Conservation (phyloP, 2,888 invertebrate genomes). For the Dryococelus australis region DNA sequence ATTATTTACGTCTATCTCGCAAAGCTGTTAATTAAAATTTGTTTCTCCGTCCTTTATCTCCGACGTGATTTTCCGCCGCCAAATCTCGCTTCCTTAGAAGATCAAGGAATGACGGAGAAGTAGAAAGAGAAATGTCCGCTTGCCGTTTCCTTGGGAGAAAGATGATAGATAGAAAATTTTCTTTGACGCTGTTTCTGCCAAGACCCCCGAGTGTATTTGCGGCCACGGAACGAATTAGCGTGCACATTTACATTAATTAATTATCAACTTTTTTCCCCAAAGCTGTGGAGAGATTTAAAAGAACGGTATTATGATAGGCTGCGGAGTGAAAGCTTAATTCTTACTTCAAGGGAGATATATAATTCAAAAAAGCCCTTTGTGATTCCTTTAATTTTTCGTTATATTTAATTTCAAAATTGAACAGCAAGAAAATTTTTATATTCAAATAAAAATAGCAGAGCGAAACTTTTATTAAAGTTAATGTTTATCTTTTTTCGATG, state of each 20-base stretch:
- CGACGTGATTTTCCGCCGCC: neutral
- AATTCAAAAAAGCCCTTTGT: neutral
- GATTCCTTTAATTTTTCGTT: neutral
- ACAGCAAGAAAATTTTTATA: no score
- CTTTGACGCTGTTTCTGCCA: slow-evolving; percentile 1
- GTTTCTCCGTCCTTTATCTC: slow-evolving; percentile 4
- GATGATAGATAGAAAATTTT: slow-evolving; percentile 29
- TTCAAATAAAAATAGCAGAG: no score
- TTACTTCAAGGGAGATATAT: neutral
- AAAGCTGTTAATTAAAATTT: slow-evolving; percentile 28
- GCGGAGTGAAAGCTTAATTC: neutral
- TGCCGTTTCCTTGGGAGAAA: neutral
- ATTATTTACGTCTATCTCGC: slow-evolving; percentile 24
- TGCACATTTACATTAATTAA: slow-evolving; percentile 25
- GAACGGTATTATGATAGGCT: neutral
- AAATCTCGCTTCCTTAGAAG: neutral
- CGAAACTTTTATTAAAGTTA: no score
- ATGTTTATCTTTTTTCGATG: no score
- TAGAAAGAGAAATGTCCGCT: neutral
- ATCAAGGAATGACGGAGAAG: neutral
- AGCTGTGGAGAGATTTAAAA: slow-evolving; percentile 5
- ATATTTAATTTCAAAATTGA: neutral
- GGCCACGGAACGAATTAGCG: slow-evolving; percentile 16
- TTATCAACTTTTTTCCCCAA: slow-evolving; percentile 3
- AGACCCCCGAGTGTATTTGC: slow-evolving; percentile 1